phyloP scores from a whole-genome alignment of 2,888 invertebrate species.

The Crepidodera aurea region DNA sequence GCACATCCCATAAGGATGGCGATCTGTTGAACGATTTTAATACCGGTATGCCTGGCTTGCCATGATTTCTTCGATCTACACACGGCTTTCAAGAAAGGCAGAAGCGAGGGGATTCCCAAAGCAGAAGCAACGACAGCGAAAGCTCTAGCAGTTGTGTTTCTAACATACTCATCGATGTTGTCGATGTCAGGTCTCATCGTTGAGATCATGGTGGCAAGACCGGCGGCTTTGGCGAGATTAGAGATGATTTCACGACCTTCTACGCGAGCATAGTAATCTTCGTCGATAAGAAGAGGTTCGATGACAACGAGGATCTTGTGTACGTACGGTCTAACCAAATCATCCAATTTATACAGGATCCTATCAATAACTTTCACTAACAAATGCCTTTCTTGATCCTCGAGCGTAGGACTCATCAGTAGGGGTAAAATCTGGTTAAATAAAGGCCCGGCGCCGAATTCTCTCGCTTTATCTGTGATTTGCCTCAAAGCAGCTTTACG shows the following conservation, averaged over 20 bases:
- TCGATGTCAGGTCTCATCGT: conserved; percentile 99
- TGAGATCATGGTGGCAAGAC: conserved; percentile 99
- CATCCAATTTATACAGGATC: conserved; percentile 97
- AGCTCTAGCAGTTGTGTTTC: conserved; percentile 98
- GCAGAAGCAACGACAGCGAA: conserved; percentile 99
- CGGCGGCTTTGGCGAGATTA: conserved; percentile 98
- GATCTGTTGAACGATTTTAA: conserved; percentile 99
- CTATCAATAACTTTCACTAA: conserved; percentile 99
- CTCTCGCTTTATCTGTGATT: conserved; percentile 98
- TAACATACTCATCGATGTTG: conserved; percentile 98
- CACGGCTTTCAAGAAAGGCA: conserved; percentile 98
- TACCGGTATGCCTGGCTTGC: conserved; percentile 98
- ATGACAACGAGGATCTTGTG: conserved; percentile 99
- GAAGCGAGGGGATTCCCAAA: conserved; percentile 94
- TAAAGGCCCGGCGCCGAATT: conserved; percentile 97
- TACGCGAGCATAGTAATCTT: conserved; percentile 99
- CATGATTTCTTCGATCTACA: conserved; percentile 99
- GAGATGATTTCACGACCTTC: conserved; percentile 97
- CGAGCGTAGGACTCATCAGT: conserved; percentile 99
- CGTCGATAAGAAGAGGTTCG: conserved; percentile 97
- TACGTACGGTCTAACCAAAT: conserved; percentile 97
- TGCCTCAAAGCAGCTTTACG: conserved; percentile 96
- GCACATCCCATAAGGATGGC: conserved; percentile 99
- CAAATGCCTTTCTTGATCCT: conserved; percentile 98
- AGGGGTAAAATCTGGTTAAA: conserved; percentile 99